A percentile compares a stretch with the other conserved stretches of the same genome.
These are phyloP conservation scores for Sceliomorpha sp. DNA, from an alignment of 2,888 invertebrate genomes.

Conservation along the genomic window DNA sequence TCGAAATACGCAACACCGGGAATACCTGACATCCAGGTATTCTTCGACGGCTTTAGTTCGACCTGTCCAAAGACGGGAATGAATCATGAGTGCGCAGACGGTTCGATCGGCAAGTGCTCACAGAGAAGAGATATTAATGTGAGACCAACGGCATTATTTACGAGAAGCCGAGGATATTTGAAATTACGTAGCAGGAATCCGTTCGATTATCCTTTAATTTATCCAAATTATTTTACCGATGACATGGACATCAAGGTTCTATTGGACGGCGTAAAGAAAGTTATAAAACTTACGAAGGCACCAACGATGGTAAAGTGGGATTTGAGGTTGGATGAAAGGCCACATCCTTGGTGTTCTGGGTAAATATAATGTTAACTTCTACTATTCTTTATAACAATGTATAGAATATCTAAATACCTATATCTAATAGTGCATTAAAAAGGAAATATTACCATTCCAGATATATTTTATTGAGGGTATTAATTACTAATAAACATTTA, in stretches of 20 bases:
- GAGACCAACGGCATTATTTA: slow-evolving; percentile 69
- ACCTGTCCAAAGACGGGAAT: slow-evolving; percentile 70
- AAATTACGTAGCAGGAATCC: slow-evolving; percentile 85
- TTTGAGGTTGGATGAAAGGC: slow-evolving; percentile 82
- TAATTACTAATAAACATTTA: no score
- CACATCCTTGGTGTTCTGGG: slow-evolving; percentile 82
- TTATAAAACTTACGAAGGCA: slow-evolving; percentile 82
- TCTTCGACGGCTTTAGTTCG: slow-evolving; percentile 79
- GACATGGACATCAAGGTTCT: slow-evolving; percentile 84
- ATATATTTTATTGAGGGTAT: no score
- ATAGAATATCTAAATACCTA: background rate
- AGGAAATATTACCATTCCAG: no score
- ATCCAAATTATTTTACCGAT: slow-evolving; percentile 87
- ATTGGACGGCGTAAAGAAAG: slow-evolving; percentile 83
- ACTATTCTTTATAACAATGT: background rate
- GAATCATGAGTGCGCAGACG: slow-evolving; percentile 67
- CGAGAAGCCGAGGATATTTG: slow-evolving; percentile 82
- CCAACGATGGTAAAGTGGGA: slow-evolving; percentile 84
- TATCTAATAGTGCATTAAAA: no score
- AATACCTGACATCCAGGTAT: slow-evolving; percentile 78
- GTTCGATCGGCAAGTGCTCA: slow-evolving; percentile 62
- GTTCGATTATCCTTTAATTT: slow-evolving; percentile 84
- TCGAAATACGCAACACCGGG: slow-evolving; percentile 71
- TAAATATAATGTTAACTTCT: slow-evolving; percentile 59
- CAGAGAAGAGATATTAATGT: slow-evolving; percentile 74